Conservation (phyloP, 2,888 invertebrate genomes). For the Amiota mariae region DNA sequence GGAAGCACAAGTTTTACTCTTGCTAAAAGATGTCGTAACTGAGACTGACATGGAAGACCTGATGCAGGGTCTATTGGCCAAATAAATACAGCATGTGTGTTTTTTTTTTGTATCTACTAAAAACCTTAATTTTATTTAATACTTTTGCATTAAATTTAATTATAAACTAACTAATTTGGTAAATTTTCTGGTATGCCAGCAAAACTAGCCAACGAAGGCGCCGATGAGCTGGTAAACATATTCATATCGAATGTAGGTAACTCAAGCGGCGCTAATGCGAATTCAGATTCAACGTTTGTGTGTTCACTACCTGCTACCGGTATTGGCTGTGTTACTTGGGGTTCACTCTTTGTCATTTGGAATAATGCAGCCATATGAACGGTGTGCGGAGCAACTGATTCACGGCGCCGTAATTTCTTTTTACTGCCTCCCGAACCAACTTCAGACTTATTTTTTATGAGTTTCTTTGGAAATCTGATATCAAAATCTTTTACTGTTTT, state of each 20-base stretch:
- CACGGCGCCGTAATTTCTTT: neutral
- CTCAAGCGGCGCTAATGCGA: slow-evolving; percentile 69
- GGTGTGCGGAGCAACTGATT: slow-evolving; percentile 17
- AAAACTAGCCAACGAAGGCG: slow-evolving; percentile 54
- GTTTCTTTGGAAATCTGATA: slow-evolving; percentile 59
- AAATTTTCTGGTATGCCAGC: slow-evolving; percentile 53
- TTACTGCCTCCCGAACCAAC: neutral
- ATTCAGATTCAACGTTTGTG: slow-evolving; percentile 42
- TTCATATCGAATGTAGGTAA: slow-evolving; percentile 68
- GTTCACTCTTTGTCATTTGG: slow-evolving; percentile 45
- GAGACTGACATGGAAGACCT: slow-evolving; percentile 72
- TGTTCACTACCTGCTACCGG: slow-evolving; percentile 40
- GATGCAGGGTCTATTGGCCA: slow-evolving; percentile 65
- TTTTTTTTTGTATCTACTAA: slow-evolving; percentile 19
- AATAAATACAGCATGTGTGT: slow-evolving; percentile 55
- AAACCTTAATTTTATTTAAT: neutral
- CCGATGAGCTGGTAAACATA: slow-evolving; percentile 57
- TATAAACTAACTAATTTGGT: slow-evolving; percentile 51
- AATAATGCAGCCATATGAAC: slow-evolving; percentile 8
- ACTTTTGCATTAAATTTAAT: slow-evolving; percentile 24
- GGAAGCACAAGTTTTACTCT: slow-evolving; percentile 77
- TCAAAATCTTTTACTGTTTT: slow-evolving; percentile 70
- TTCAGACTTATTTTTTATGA: slow-evolving; percentile 25
- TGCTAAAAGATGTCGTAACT: slow-evolving; percentile 71
- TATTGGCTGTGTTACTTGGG: slow-evolving; percentile 33